Evolutionary conservation across 2,888 invertebrate species (phyloP).

Genomic region (Rhingia rostrata): DNA sequence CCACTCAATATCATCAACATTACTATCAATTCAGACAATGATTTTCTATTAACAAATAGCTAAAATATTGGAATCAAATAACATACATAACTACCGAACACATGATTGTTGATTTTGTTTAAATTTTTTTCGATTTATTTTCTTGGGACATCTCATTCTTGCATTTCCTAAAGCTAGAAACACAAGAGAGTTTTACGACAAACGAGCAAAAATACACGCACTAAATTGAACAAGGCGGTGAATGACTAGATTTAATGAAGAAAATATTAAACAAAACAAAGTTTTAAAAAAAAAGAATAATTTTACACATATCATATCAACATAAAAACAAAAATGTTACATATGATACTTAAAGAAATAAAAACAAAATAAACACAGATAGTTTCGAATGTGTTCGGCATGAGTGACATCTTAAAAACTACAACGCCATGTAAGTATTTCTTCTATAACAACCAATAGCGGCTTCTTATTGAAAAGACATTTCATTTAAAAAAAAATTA

Average conservation of each 20-base stretch:
- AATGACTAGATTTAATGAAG: constrained; percentile 67
- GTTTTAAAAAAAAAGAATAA: constrained; percentile 41
- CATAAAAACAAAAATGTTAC: constrained; percentile 67
- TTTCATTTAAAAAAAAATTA: constrained; percentile 52
- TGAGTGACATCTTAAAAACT: constrained; percentile 1
- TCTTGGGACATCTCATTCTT: constrained; percentile 57
- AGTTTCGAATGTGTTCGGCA: constrained; percentile 42
- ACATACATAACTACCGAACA: constrained; percentile 41
- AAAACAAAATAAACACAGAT: constrained; percentile 55
- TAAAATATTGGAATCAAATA: no score
- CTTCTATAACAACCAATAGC: background rate
- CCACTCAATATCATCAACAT: no score
- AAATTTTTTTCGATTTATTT: constrained; percentile 64
- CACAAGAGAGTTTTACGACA: constrained; percentile 67
- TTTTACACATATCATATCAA: constrained; percentile 65
- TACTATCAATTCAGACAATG: no score
- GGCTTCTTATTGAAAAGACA: constrained; percentile 58
- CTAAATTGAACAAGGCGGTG: constrained; percentile 54
- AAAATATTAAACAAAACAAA: constrained; percentile 36
- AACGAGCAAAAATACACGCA: constrained; percentile 56
- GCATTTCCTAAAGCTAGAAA: constrained; percentile 70
- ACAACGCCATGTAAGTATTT: background rate
- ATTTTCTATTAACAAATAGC: no score
- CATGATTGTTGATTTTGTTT: constrained; percentile 62
- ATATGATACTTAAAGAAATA: constrained; percentile 61